phyloP scores from a whole-genome alignment of 2,113 vertebrate species.

The Phalacrocorax carbo region DNA sequence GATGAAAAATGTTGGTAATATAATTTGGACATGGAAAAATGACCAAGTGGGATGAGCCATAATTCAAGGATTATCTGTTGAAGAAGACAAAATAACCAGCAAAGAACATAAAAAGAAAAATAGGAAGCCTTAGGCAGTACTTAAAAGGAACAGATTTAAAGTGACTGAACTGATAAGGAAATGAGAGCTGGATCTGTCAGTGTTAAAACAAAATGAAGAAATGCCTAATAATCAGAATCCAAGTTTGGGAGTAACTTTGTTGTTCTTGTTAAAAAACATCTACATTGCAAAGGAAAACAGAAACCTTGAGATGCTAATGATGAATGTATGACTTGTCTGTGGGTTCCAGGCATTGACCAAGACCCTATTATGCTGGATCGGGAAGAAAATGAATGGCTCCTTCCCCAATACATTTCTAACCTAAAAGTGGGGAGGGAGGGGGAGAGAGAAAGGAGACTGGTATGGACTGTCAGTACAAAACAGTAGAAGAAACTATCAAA shows the following conservation, averaged over 20 bases:
- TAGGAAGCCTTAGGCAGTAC: background rate
- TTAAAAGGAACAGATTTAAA: conserved; percentile 47
- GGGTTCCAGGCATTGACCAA: background rate
- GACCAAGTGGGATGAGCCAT: background rate
- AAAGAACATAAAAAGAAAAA: background rate
- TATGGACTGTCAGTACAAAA: background rate
- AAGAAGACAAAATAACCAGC: background rate
- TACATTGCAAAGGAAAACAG: background rate
- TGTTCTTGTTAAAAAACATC: background rate
- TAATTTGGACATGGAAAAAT: background rate
- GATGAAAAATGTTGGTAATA: background rate
- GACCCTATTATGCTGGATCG: background rate
- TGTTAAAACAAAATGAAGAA: conserved; percentile 55
- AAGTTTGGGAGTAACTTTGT: background rate
- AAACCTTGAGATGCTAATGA: background rate
- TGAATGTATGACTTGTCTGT: background rate
- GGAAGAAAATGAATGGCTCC: background rate
- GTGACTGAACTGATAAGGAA: conserved; percentile 33
- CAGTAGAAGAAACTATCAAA: background rate
- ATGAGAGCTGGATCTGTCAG: conserved; percentile 30
- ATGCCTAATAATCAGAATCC: conserved; percentile 14
- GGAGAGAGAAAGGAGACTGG: background rate
- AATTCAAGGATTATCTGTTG: background rate
- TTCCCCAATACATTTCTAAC: background rate
- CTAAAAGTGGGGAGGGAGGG: accelerated